Conservation (phyloP, 2,797 vertebrate genomes). For the Momotus momota region DNA sequence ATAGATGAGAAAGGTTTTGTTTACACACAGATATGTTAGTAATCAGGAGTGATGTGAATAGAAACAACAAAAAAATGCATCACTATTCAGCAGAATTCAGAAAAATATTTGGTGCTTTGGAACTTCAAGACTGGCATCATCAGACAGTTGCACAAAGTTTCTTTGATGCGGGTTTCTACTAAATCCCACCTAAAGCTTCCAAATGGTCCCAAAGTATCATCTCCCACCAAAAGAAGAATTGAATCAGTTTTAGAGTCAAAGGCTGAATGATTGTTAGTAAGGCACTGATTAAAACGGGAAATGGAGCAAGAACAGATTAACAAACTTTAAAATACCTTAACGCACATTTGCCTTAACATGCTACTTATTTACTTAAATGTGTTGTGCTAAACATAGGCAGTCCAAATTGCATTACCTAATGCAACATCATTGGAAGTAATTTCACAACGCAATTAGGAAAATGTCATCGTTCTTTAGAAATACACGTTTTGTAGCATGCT, state of each 20-base stretch:
- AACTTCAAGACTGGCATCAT: background rate
- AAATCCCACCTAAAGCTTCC: background rate
- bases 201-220: background rate
- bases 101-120: conserved; percentile 42
- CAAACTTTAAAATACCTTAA: background rate
- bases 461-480: background rate
- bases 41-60: conserved; percentile 72
- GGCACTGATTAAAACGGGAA: background rate
- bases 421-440: background rate
- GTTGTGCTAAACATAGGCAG: background rate
- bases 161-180: background rate
- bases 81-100: conserved; percentile 55
- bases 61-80: conserved; percentile 65
- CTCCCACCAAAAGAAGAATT: background rate
- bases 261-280: background rate
- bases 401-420: background rate
- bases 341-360: background rate
- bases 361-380: background rate
- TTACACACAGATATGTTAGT: conserved; percentile 67
- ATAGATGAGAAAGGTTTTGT: conserved; percentile 73
- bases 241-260: background rate
- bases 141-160: background rate
- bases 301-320: background rate
- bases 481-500: background rate
- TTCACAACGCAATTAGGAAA: background rate